Base-by-base conservation (phyloP, 2,888 invertebrate species). In the Blera fallax region DNA sequence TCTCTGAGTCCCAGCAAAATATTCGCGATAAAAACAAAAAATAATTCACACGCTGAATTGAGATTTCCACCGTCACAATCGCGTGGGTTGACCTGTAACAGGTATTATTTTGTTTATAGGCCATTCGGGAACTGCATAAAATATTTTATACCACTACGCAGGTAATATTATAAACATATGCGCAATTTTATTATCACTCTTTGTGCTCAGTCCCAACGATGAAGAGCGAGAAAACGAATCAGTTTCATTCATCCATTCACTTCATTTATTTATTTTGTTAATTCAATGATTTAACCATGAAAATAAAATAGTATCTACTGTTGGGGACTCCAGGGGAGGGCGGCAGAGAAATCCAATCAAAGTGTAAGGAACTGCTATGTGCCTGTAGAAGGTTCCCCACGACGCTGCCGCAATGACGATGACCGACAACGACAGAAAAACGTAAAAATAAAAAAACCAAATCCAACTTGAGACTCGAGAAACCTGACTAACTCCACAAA, bases 21-120 rank as follows among this genome's bases (percentile, higher is more conserved):
- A n/a, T 27, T 50, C 24, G 50, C 21, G 27, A 50, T 50, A 24
- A 50, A 50, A 50, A 5, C 27, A 24, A n/a, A 50, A 7, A 50
- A 50, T 50, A 48, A 48, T 48, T 48, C 21, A 32, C 54, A 67
- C n/a, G n/a, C 56, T 14, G 29, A 79, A 65, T 50, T 56, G 43
- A 72, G 54, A 54, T 40, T 74, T 50, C 60, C 72, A 40, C 29
- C 67, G 60, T 43, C 27, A 72, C 64, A 72, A 72, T 62, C 72
- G 84, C 87, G 88, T 87, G 87, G 88, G 88, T 27, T 80, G 80
- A 70, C 72, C 62, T 67, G 77, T 82, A 64, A 69, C 74, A 87
- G 84, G 87, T 87, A 87, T 78, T 85, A 78, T 85, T 76, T 88
- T 85, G 87, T 87, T 87, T 88, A 87, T 82, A 87, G 87, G 82